Base-by-base conservation (phyloP, 2,113 vertebrate species). In the Addax nasomaculatus region DNA sequence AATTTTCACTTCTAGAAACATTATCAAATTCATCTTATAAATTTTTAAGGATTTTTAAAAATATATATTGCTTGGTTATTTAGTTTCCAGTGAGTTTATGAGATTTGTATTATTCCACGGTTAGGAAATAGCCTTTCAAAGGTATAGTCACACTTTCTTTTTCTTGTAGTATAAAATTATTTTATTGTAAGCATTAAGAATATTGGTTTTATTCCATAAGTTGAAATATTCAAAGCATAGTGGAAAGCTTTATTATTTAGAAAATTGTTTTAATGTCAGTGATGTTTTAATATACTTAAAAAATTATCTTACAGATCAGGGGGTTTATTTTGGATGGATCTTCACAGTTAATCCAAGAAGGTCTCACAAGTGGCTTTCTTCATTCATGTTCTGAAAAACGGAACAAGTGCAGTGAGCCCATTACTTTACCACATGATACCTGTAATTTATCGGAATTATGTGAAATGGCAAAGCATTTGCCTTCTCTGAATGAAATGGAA, bases 381-480 rank as follows among this genome's bases (percentile, higher is more conserved):
- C 98, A 96, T 4, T 76, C n/a, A 16, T 4, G 6, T 51, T 90
- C 81, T 78, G 84, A 90, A 60, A 95, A 98, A 29, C 58, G 9
- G 33, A 84, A 96, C 21, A 3, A 85, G 36, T 84, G 83, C 17
- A 60, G 60, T 57, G 89, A 91, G 36, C 90, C 11, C 3, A 45
- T 98, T 64, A 70, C 97, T 93, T 92, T 98, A 81, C 98, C 97
- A 2, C 55, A 1, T 13, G 62, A 96, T 33, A 98, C 98, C 14
- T 99, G 99, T 97, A 98, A 86, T 25, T 98, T 99, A 53, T 98
- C 99, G 25, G 99, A 99, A 76, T 98, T 99, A 15, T 99, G 99
- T 98, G 99, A 99, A 95, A 99, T 99, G 99, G 99, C 99, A 76
- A 99, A 99, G 97, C 98, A 98, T 84, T 98, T 99, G 80, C 98